Percentiles rank a stretch among this genome's conserved stretches.
Evolutionary conservation across 2,888 invertebrate genomes (phyloP).

Genomic region (Drosophila borealis): DNA sequence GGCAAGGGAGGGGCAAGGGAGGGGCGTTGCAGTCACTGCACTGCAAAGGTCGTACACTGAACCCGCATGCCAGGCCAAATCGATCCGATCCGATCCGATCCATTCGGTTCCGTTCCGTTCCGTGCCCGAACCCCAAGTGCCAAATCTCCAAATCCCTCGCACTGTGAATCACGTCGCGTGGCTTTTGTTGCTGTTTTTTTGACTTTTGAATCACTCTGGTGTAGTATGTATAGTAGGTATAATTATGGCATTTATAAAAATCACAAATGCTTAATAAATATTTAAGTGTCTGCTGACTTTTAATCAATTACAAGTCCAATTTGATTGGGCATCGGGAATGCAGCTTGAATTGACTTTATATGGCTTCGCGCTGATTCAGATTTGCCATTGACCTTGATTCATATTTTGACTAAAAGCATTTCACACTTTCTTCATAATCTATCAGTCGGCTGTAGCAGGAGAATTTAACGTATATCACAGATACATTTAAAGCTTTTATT

Average conservation of each 20-base stretch:
- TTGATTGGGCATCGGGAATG: conserved; percentile 42
- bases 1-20: background rate
- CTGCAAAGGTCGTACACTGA: conserved; percentile 75
- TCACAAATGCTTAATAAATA: conserved; percentile 68
- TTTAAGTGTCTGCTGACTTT: conserved; percentile 61
- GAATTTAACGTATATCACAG: background rate
- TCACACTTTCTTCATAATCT: conserved; percentile 43
- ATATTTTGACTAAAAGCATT: conserved; percentile 29
- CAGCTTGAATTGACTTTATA: conserved; percentile 38
- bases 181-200: conserved; percentile 46
- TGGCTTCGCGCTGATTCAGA: conserved; percentile 42
- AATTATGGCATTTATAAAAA: conserved; percentile 59
- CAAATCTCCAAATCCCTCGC: conserved; percentile 34
- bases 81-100: conserved; percentile 15
- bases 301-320: conserved; percentile 68
- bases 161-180: conserved; percentile 73
- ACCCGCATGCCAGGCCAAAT: conserved; percentile 26
- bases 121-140: conserved; percentile 20
- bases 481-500: conserved; percentile 5
- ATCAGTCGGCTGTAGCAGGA: background rate
- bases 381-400: conserved; percentile 54
- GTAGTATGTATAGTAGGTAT: conserved; percentile 16
- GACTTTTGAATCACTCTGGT: conserved; percentile 45
- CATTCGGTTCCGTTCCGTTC: conserved; percentile 13
- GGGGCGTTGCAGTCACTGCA: conserved; percentile 60